A percentile compares a stretch with the other conserved stretches of the same genome.
phyloP scores from a whole-genome alignment of 2,888 invertebrate genomes.

The Caenorhabditis sulstoni region DNA sequence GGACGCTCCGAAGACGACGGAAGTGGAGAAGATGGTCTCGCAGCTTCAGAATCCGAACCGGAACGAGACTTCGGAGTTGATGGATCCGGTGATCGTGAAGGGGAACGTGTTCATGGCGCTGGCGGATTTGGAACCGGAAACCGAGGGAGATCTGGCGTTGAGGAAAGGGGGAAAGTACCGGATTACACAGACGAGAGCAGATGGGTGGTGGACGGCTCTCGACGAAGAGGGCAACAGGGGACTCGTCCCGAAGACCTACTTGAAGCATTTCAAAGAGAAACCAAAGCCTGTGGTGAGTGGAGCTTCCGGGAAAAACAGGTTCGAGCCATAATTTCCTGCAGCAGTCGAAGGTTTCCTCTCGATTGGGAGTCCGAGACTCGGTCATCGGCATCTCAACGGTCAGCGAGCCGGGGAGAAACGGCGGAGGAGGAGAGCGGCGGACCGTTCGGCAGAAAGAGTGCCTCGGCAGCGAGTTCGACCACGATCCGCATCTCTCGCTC shows the following conservation, averaged over 20 bases:
- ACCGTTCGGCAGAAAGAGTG: slow-evolving; percentile 32
- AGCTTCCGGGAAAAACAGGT: slow-evolving; percentile 8
- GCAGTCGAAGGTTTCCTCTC: slow-evolving; percentile 35
- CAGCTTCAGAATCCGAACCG: slow-evolving; percentile 22
- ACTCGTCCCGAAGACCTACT: slow-evolving; percentile 68
- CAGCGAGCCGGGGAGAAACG: background rate
- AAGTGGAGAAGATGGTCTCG: slow-evolving; percentile 10
- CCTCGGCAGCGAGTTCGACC: slow-evolving; percentile 61
- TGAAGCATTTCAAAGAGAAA: slow-evolving; percentile 54
- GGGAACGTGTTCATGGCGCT: slow-evolving; percentile 65
- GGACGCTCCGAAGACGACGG: background rate
- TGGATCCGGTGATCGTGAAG: slow-evolving; percentile 45
- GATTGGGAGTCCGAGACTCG: slow-evolving; percentile 48
- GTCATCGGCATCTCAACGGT: slow-evolving; percentile 41
- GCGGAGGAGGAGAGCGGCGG: slow-evolving; percentile 1
- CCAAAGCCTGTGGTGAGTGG: slow-evolving; percentile 8
- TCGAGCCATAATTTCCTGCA: no score
- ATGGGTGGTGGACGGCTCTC: slow-evolving; percentile 72
- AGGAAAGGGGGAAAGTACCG: slow-evolving; percentile 61
- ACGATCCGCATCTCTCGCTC: slow-evolving; percentile 64
- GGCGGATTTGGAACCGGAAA: slow-evolving; percentile 50
- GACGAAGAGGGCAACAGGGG: slow-evolving; percentile 63
- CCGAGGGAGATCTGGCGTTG: slow-evolving; percentile 62
- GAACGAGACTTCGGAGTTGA: slow-evolving; percentile 11
- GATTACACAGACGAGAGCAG: slow-evolving; percentile 66